These are phyloP conservation scores for Phengaris alcon DNA, from an alignment of 2,888 invertebrate genomes.

Conservation along the genomic window DNA sequence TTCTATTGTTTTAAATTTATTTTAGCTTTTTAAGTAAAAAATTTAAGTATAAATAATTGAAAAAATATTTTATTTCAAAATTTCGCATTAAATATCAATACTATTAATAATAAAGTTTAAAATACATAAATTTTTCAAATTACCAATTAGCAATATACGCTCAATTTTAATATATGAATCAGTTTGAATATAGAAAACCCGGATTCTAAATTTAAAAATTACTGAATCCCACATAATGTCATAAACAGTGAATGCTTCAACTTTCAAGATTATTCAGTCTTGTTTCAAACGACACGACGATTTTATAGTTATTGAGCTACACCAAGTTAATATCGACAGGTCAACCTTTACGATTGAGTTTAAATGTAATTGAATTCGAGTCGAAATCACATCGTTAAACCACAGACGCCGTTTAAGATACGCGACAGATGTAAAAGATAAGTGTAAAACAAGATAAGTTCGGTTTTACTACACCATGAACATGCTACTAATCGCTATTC, in stretches of 20 bases:
- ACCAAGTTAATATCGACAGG: constrained; percentile 39
- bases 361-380: constrained; percentile 73
- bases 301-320: constrained; percentile 26
- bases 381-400: constrained; percentile 68
- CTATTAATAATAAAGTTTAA: too few species aligned
- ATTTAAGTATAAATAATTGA: too few species aligned
- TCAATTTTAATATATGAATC: too few species aligned
- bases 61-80: too few species aligned
- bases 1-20: too few species aligned
- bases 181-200: too few species aligned
- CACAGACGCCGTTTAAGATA: neutral
- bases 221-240: neutral
- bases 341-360: constrained; percentile 66
- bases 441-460: constrained; percentile 8
- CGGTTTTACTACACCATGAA: neutral
- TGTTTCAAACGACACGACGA: constrained; percentile 18
- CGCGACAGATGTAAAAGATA: constrained; percentile 9
- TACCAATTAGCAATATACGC: too few species aligned
- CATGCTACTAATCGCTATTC: neutral
- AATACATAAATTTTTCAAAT: too few species aligned
- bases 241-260: neutral
- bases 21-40: too few species aligned
- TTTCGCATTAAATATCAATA: too few species aligned
- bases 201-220: neutral
- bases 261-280: constrained; percentile 3